Evolutionary conservation across 2,113 vertebrate species (phyloP).

Genomic region (Cairina moschata): DNA sequence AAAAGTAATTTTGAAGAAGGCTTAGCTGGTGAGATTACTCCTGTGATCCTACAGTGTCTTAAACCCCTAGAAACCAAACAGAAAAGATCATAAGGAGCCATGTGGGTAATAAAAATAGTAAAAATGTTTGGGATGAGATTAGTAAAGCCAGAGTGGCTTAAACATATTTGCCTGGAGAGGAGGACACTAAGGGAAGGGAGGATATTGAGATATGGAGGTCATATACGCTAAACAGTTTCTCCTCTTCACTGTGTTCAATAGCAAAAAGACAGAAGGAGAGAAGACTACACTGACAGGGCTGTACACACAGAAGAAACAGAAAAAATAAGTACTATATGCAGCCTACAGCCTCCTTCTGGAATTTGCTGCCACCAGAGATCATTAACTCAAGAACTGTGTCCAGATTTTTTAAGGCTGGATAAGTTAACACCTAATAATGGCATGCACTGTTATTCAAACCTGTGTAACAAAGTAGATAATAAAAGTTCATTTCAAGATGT

Average conservation of each 20-base stretch:
- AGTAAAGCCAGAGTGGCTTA: constrained; percentile 1
- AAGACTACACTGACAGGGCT: neutral
- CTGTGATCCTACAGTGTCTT: neutral
- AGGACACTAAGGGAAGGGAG: neutral
- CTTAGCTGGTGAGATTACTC: neutral
- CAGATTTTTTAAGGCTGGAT: neutral
- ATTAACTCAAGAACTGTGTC: neutral
- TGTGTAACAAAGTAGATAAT: neutral
- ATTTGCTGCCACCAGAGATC: neutral
- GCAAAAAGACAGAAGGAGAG: neutral
- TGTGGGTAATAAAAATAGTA: neutral
- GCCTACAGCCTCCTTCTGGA: neutral
- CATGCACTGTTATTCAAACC: neutral
- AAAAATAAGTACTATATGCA: neutral
- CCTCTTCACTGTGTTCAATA: neutral
- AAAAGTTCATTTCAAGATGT: neutral
- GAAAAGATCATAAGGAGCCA: neutral
- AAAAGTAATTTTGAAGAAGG: neutral
- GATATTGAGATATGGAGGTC: neutral
- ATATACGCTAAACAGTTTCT: neutral
- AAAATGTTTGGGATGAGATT: constrained; percentile 26
- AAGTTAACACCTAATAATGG: neutral
- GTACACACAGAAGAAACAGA: neutral
- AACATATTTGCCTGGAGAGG: neutral
- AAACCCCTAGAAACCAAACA: neutral